Percentiles rank a stretch among this genome's conserved stretches.
These are phyloP conservation scores for Eulemur macaco DNA, from an alignment of 2,113 vertebrate species.

Conservation along the genomic window DNA sequence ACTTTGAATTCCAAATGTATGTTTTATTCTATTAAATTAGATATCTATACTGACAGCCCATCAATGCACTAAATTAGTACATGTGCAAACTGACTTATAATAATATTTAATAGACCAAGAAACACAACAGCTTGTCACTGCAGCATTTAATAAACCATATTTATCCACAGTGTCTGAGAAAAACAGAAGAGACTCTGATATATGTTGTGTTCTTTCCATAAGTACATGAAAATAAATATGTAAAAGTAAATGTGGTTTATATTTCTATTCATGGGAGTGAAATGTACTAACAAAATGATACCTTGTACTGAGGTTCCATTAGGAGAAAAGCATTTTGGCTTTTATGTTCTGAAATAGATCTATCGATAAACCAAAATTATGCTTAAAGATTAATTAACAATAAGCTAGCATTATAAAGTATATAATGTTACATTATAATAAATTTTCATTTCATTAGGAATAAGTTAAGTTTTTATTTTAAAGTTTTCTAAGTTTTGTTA, in stretches of 20 bases:
- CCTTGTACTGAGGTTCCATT: conserved; percentile 25
- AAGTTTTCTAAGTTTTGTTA: not conserved
- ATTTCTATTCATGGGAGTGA: not conserved
- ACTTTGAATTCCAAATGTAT: conserved; percentile 76
- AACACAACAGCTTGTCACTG: conserved; percentile 78
- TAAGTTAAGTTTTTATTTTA: conserved; percentile 6
- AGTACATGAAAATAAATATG: conserved; percentile 52
- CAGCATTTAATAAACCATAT: conserved; percentile 76
- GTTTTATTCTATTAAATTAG: conserved; percentile 76
- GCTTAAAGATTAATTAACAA: not conserved
- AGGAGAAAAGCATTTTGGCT: conserved; percentile 2
- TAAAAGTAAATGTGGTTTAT: conserved; percentile 37
- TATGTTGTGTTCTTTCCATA: conserved; percentile 59
- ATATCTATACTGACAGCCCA: conserved; percentile 74
- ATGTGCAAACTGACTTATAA: conserved; percentile 75
- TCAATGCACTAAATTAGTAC: conserved; percentile 78
- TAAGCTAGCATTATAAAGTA: not conserved
- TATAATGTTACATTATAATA: not conserved
- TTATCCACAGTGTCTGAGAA: conserved; percentile 70
- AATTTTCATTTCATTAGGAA: not conserved
- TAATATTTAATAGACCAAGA: conserved; percentile 75
- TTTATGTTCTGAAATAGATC: not conserved
- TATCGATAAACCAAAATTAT: conserved; percentile 56
- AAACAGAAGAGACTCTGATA: conserved; percentile 66
- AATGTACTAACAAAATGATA: conserved; percentile 20